Conservation (phyloP, 1,140 invertebrate genomes). For the Leptinotarsa lineolata region DNA sequence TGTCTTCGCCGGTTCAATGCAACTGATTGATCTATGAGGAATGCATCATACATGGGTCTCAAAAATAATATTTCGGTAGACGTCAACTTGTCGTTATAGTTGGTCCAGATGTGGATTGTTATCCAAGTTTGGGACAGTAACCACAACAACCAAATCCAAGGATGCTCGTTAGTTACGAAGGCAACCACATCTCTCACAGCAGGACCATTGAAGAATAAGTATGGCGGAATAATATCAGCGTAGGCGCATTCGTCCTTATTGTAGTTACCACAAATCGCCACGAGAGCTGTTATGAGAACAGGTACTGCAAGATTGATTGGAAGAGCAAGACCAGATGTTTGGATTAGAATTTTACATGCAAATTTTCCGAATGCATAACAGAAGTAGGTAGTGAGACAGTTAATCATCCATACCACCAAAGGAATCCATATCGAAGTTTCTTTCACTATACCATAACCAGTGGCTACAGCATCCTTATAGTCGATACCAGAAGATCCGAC, state of each 20-base stretch:
- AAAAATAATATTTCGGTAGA: conserved; percentile 81
- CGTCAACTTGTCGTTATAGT: conserved; percentile 77
- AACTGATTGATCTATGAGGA: conserved; percentile 86
- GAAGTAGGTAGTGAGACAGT: conserved; percentile 67
- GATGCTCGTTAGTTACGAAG: conserved; percentile 64
- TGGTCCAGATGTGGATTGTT: conserved; percentile 80
- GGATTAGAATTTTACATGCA: conserved; percentile 82
- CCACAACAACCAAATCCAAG: conserved; percentile 73
- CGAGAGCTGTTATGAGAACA: conserved; percentile 65
- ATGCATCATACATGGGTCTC: conserved; percentile 78
- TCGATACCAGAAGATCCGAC: conserved; percentile 41
- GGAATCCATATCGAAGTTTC: conserved; percentile 56
- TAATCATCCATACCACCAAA: conserved; percentile 65
- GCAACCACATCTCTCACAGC: conserved; percentile 61
- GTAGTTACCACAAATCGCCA: conserved; percentile 65
- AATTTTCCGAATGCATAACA: conserved; percentile 79
- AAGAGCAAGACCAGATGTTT: conserved; percentile 77
- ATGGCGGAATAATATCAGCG: conserved; percentile 64
- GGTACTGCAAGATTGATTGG: conserved; percentile 76
- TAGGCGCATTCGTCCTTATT: conserved; percentile 67
- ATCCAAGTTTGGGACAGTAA: conserved; percentile 81
- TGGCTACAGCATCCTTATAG: conserved; percentile 50
- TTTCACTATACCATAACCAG: conserved; percentile 47
- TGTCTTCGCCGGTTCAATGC: conserved; percentile 79
- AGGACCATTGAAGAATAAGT: conserved; percentile 70